Evolutionary conservation across 2,888 invertebrate species (phyloP), one percentile per base, ranked within the genome.

Genomic region (Carabus problematicus): DNA sequence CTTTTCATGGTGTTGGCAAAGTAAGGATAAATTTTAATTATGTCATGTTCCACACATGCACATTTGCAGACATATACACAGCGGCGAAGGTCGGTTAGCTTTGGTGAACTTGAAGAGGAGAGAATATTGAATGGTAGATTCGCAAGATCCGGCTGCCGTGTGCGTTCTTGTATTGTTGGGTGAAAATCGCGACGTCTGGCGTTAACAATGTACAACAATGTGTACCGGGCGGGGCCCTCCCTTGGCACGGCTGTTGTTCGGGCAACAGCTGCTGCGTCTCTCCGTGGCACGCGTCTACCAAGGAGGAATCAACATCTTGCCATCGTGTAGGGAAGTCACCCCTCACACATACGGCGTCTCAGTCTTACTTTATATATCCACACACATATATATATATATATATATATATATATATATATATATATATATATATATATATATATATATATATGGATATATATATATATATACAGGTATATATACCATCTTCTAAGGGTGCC

Each of bases 201-300:
- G 64, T 55, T 16, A 64, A 64, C 64, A 64, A 64, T 45, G 14
- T 45, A 6, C 6, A 45, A 45, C 42, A 42, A 9, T 42, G 42
- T 42, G 9, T 42, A 42, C 9, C 8, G 8, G 12, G 12, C 6
- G 16, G 52, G 52, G 3, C 16, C 14, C 52, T n/a, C n/a, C n/a
- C n/a, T n/a, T 9, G 52, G 9, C 52, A 12, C 14, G 16, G n/a
- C 16, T 52, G 52, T n/a, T 52, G 19, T 52, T 14, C 16, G 52
- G 19, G 18, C 0, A 19, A 19, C 52, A 52, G 56, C 40, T 56
- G 29, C 56, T 56, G 19, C 12, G n/a, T n/a, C n/a, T n/a, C n/a
- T 18, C 49, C 12, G 12, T 67, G 67, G 67, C 67, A 67, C 67
- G 67, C 67, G 67, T 67, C 60, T 67, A 60, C 52, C 9, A 67